Percentiles rank a stretch among this genome's conserved stretches.
These are phyloP conservation scores for Rhynchomys soricoides DNA, from an alignment of 2,113 vertebrate species.

Conservation along the genomic window DNA sequence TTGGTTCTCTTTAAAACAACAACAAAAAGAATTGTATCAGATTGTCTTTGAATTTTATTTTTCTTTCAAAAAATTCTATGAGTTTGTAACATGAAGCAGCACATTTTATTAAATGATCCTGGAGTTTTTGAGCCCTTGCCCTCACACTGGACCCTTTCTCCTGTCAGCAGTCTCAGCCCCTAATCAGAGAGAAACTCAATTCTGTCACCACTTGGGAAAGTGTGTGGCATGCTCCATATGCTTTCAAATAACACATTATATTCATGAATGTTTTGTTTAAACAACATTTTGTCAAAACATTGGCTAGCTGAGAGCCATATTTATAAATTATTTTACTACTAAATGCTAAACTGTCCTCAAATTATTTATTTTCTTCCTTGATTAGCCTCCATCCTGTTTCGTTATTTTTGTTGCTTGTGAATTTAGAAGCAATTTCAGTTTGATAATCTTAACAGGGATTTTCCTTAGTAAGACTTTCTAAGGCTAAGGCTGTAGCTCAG, in stretches of 20 bases:
- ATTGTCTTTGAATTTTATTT: neutral
- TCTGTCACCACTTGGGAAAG: neutral
- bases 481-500: neutral
- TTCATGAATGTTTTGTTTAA: neutral
- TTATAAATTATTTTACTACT: neutral
- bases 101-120: neutral
- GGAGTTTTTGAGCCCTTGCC: neutral
- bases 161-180: neutral
- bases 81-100: neutral
- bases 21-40: neutral
- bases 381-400: neutral
- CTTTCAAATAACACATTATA: neutral
- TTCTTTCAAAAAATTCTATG: neutral
- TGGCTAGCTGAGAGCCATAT: neutral
- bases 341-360: conserved; percentile 2
- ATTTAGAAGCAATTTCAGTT: conserved; percentile 1
- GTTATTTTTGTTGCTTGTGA: neutral
- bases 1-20: neutral
- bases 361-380: neutral
- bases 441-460: neutral
- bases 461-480: neutral
- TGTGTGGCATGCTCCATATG: neutral
- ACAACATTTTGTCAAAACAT: neutral
- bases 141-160: neutral
- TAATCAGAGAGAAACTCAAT: neutral